Evolutionary conservation across 2,888 invertebrate genomes (phyloP).

Genomic region (Noctua janthina): DNA sequence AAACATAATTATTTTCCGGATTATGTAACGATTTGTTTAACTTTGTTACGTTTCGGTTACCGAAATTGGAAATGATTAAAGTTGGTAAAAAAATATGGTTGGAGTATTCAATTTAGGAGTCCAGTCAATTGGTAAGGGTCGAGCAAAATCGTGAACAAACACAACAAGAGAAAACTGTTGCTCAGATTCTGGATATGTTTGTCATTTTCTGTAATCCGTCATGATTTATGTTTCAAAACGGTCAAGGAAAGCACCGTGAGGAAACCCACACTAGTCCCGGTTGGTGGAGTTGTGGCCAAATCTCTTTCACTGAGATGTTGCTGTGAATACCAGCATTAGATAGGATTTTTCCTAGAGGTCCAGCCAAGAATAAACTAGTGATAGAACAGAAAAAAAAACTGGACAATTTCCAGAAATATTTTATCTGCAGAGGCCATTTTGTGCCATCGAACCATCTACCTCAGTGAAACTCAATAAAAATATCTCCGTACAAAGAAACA

Average conservation of each 20-base stretch:
- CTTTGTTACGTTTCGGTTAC: conserved; percentile 17
- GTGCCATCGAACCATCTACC: not conserved
- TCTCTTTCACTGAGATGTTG: not conserved
- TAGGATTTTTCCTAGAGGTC: not conserved
- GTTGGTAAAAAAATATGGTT: not conserved
- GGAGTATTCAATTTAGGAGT: conserved; percentile 3
- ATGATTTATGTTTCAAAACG: not conserved
- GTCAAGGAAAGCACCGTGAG: not conserved
- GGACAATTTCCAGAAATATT: not conserved
- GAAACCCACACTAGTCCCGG: not conserved
- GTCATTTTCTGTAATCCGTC: not conserved
- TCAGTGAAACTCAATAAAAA: conserved; percentile 17
- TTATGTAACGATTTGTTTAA: conserved; percentile 45
- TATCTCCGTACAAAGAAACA: conserved; percentile 30
- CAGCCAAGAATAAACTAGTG: too few relatives aligned
- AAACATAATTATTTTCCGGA: conserved; percentile 57
- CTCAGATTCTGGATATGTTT: not conserved
- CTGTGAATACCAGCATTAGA: not conserved
- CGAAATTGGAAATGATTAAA: conserved; percentile 4
- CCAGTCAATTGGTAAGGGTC: not conserved
- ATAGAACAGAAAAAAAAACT: not conserved
- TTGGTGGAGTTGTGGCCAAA: not conserved
- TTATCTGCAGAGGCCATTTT: not conserved
- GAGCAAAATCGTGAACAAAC: not conserved
- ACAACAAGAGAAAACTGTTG: not conserved